Base-by-base conservation (phyloP, 2,113 vertebrate species). In the Opisthocomus hoazin region DNA sequence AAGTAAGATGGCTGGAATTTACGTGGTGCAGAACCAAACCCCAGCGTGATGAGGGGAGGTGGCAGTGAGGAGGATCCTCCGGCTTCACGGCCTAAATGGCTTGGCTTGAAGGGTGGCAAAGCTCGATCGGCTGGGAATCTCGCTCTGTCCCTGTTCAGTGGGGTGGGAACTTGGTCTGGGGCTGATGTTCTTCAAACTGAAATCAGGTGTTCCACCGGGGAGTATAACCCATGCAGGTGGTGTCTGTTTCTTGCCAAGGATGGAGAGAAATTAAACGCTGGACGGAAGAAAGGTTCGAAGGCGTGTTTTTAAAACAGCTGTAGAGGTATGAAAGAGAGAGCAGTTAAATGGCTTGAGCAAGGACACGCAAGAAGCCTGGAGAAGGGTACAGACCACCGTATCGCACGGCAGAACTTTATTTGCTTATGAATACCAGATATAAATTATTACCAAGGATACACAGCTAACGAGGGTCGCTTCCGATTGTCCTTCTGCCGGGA, bases 321-420 rank as follows among this genome's bases (percentile, higher is more conserved):
- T 4, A 18, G 34, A n/a, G 17, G 22, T 13, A 8, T 0, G 29
- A 57, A 56, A 36, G 57, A n/a, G 12, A 6, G 34, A 7, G 13
- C n/a, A 37, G 22, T 8, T n/a, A 4, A 57, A 27, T 11, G 66
- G 80, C 29, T 58, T 14, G n/a, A 90, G 63, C 58, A 54, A 90
- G 83, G 94, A 34, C 19, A 3, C 0, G 15, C 10, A 8, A 32
- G 54, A 13, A 46, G 29, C 65, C 50, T 0, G 12, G 9, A 24
- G 48, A 37, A 12, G 0, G 5, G n/a, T 26, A 1, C 29, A 5
- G 34, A 0, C 26, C 23, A 18, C 71, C 2, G 0, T 24, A 6
- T 19, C 7, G 4, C 0, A n/a, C 9, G 45, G n/a, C 37, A 3
- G 45, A 80, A 45, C 58, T 85, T 58, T 73, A 61, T 65, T 61